Percentiles rank a stretch among this genome's conserved stretches.
Evolutionary conservation across 2,888 invertebrate species (phyloP).

Genomic region (Zhuqinia jingwanae): DNA sequence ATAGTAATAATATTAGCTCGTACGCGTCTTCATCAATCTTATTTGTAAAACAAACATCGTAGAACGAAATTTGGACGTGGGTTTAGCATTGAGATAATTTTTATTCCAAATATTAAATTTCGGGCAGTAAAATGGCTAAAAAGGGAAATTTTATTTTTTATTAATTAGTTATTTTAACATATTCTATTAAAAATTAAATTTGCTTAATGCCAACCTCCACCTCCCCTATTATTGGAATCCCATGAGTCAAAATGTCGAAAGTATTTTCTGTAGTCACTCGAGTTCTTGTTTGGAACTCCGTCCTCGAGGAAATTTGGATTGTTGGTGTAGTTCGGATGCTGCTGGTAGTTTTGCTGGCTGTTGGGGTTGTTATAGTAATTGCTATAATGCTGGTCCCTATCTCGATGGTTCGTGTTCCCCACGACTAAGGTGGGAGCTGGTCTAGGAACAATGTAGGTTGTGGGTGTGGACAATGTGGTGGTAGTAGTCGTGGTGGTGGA

Average conservation of each 20-base stretch:
- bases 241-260: constrained; percentile 79
- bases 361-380: background rate
- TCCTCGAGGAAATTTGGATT: constrained; percentile 19
- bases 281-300: constrained; percentile 34
- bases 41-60: too few species aligned
- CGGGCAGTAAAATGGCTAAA: background rate
- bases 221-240: constrained; percentile 69
- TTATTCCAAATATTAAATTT: too few species aligned
- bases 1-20: too few species aligned
- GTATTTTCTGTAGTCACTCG: constrained; percentile 72
- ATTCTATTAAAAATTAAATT: too few species aligned
- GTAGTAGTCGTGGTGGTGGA: constrained; percentile 35
- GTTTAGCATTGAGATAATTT: too few species aligned
- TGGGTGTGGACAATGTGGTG: constrained; percentile 27
- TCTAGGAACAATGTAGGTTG: constrained; percentile 24
- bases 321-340: constrained; percentile 33
- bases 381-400: constrained; percentile 2
- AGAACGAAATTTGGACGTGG: too few species aligned
- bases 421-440: constrained; percentile 62
- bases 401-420: constrained; percentile 43
- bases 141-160: background rate
- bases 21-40: too few species aligned
- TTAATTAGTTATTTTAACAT: background rate
- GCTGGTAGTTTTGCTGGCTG: constrained; percentile 43
- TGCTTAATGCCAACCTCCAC: constrained; percentile 23